Evolutionary conservation across 1,140 invertebrate genomes (phyloP), one percentile per base, ranked within the genome.

Genomic region (Drosophila lowei): DNA sequence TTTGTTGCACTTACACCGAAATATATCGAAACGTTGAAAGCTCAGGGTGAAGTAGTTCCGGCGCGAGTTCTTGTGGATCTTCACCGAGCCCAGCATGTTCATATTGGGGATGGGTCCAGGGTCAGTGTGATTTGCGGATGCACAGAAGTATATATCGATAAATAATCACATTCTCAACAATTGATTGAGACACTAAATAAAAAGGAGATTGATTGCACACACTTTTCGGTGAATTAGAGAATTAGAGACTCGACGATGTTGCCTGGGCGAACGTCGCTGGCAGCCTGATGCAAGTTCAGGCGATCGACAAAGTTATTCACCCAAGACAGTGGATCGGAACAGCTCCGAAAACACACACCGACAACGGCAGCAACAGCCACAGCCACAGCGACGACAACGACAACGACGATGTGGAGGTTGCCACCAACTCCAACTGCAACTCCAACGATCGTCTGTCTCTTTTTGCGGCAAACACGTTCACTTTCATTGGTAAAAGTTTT

Each of bases 291-390:
- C 64, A 53, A 80, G 81, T 86, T 78, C 81, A 81, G 61, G 83
- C 77, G 56, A 86, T 81, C 54, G 83, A 55, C 83, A 75, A 86
- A 86, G 81, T 86, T 86, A 86, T 86, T 86, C 81, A 86, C 83
- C 81, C 81, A 86, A 86, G 77, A 86, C 81, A 56, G 21, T 6
- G 23, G 30, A 52, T 50, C 48, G 55, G 43, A 55, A 21, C 9
- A 41, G 47, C 63, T 52, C 16, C 42, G 15, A 28, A 34, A 47
- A 9, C 23, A 23, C 21, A 41, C 3, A 25, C 25, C 38, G 18
- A 9, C 64, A 13, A 6, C 9, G 42, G 5, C 9, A 34, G 28
- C 7, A 1, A 30, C 28, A 30, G 30, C 30, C 9, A 34, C 30
- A 61, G 13, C 72, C 25, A 41, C 59, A 11, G 5, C 59, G 13